Evolutionary conservation across 2,888 invertebrate genomes (phyloP), one percentile per base, ranked within the genome.

Genomic region (Dimorphilus gyrociliatus): DNA sequence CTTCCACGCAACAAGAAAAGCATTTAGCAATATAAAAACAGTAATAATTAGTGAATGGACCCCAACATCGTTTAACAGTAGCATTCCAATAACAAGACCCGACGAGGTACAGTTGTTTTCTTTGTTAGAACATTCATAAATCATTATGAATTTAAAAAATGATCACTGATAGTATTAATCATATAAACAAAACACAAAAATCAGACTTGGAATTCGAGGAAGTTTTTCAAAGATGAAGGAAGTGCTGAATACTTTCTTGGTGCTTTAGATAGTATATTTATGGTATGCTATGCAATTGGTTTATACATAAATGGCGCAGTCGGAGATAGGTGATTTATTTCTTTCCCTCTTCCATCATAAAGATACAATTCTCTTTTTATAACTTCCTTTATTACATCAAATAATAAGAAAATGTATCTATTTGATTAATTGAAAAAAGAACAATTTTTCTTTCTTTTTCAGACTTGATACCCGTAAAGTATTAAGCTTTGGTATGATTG

Each of bases 281-380:
- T 61, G 46, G 36, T 48, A 14, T 46, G 54, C 3, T 61, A 60
- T 49, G 51, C 60, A 30, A 42, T 51, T 35, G 65, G 65, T 3
- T 46, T 66, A 4, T 65, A 58, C 45, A 53, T 65, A 26, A 66
- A 64, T 55, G 67, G 67, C 18, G 54, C 57, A 42, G 33, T 67
- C 27, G 67, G 66, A 18, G 67, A 67, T 42, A 54, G 64, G 46
- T 48, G 38, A 29, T 36, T 34, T 7, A 26, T 2, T 10, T 25
- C 2, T 23, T 1, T 7, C 15, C 5, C 17, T 16, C 12, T 30
- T 5, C 27, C 8, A 8, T 6, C 25, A 17, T 17, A 4, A 12
- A 29, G n/a, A n/a, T n/a, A n/a, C n/a, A n/a, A n/a, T n/a, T n/a
- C n/a, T n/a, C n/a, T n/a, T n/a, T n/a, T n/a, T n/a, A n/a, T n/a